phyloP scores from a whole-genome alignment of 35 echinoderm and acorn worm species.

The Nesometra sesokonis region DNA sequence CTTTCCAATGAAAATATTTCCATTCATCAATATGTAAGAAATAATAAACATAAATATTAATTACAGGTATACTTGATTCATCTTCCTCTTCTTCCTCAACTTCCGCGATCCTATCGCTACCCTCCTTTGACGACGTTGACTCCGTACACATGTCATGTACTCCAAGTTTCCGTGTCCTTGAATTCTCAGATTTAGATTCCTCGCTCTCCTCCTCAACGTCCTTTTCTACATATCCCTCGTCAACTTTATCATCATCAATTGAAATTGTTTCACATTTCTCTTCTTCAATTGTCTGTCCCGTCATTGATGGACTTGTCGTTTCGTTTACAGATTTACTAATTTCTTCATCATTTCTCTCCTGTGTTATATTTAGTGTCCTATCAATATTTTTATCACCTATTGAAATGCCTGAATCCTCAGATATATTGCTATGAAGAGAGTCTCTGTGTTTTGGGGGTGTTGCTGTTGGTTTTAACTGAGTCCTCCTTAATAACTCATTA shows the following conservation, averaged over 20 bases:
- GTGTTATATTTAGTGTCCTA: background rate
- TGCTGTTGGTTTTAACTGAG: background rate
- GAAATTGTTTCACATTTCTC: background rate
- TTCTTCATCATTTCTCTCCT: background rate
- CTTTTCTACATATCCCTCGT: background rate
- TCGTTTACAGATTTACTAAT: background rate
- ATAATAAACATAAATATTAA: too few relatives aligned
- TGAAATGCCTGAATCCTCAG: slow-evolving; percentile 80
- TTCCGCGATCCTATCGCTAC: slow-evolving; percentile 6
- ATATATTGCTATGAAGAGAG: slow-evolving; percentile 77
- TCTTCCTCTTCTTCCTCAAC: background rate
- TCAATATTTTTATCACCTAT: slow-evolving; percentile 39
- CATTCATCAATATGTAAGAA: too few relatives aligned
- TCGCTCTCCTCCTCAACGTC: background rate
- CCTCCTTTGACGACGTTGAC: slow-evolving; percentile 6
- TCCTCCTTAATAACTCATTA: background rate
- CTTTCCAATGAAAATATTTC: too few relatives aligned
- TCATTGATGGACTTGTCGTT: background rate
- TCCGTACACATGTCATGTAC: background rate
- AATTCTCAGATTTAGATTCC: background rate
- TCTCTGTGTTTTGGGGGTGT: slow-evolving; percentile 32
- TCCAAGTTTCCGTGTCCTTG: background rate
- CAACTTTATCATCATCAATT: background rate
- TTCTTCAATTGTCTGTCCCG: background rate
- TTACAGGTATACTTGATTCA: background rate